These are phyloP conservation scores for Gallinago paraguaiae DNA, from an alignment of 2,113 vertebrate genomes.

Conservation along the genomic window DNA sequence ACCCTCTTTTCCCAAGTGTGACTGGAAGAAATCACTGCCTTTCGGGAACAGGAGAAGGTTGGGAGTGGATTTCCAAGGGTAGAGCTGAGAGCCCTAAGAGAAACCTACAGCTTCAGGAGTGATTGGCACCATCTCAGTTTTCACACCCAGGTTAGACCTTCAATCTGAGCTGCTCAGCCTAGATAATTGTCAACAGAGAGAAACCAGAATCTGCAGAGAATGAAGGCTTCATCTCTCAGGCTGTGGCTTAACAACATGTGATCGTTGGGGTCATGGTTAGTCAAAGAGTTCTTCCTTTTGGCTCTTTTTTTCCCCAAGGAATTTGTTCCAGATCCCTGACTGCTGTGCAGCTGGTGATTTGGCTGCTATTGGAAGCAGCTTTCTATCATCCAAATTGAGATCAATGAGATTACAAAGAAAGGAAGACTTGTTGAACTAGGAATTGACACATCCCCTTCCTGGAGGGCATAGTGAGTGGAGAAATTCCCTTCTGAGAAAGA, in stretches of 20 bases:
- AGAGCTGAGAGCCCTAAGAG: neutral
- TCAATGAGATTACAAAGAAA: neutral
- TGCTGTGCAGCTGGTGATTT: neutral
- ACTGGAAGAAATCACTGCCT: neutral
- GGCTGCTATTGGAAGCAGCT: neutral
- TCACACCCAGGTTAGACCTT: neutral
- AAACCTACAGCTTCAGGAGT: neutral
- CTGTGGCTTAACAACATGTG: neutral
- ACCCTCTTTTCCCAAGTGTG: neutral
- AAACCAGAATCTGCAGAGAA: neutral
- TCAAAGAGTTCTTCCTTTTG: neutral
- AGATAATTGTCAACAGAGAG: neutral
- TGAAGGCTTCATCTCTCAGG: neutral
- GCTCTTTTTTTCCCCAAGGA: neutral
- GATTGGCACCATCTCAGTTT: neutral
- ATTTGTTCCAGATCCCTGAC: neutral
- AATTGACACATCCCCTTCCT: neutral
- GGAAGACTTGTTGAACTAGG: neutral
- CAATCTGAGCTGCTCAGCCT: neutral
- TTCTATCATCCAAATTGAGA: neutral
- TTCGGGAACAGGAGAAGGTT: neutral
- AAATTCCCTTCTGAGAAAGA: neutral
- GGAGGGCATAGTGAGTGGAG: fast-evolving
- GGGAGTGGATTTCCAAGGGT: neutral
- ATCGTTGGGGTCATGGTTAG: neutral